Evolutionary conservation across 1,140 invertebrate species (phyloP).

Genomic region (Drosophila tani): DNA sequence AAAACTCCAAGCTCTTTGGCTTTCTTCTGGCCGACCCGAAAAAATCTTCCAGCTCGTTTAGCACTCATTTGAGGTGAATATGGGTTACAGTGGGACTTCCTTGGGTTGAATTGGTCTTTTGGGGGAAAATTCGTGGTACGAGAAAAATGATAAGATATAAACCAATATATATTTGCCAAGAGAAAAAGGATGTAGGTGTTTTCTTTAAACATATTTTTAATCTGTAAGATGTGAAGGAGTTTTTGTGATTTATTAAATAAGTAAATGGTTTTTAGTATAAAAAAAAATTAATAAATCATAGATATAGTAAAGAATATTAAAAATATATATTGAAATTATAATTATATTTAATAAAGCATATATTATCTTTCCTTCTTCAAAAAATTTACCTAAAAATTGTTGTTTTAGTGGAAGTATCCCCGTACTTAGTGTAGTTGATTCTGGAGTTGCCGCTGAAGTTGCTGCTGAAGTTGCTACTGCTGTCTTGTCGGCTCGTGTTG

Average conservation of each 20-base stretch:
- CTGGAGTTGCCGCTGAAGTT: constrained; percentile 23
- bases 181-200: too few species aligned
- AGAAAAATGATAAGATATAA: not conserved
- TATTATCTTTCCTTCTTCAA: too few species aligned
- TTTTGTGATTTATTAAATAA: too few species aligned
- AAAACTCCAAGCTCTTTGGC: constrained; percentile 44
- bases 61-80: constrained; percentile 66
- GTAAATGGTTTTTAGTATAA: too few species aligned
- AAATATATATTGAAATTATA: not conserved
- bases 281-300: too few species aligned
- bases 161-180: too few species aligned
- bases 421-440: constrained; percentile 19
- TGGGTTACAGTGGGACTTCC: constrained; percentile 24
- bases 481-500: constrained; percentile 71
- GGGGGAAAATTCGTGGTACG: not conserved
- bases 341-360: fast-evolving
- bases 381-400: too few species aligned
- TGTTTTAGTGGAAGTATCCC: not conserved
- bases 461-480: constrained; percentile 22
- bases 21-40: constrained; percentile 60
- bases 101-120: not conserved
- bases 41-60: constrained; percentile 64
- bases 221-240: too few species aligned
- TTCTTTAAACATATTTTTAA: too few species aligned
- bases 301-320: too few species aligned